These are phyloP conservation scores for Coregonus clupeaformis DNA, from an alignment of 2,113 vertebrate species.

Conservation along the genomic window DNA sequence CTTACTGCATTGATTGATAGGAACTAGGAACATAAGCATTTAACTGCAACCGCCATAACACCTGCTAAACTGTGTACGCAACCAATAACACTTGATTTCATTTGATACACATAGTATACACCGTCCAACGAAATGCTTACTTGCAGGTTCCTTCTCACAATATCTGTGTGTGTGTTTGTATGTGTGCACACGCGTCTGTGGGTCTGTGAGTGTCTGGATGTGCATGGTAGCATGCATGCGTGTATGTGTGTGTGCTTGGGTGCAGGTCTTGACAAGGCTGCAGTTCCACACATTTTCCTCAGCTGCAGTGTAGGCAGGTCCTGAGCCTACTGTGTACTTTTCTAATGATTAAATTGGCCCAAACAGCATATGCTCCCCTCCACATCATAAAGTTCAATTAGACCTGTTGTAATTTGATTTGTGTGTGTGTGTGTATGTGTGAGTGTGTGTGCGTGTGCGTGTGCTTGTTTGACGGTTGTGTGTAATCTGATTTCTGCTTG, in stretches of 20 bases:
- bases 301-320: constrained; percentile 67
- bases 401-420: constrained; percentile 71
- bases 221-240: constrained; percentile 32
- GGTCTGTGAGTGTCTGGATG: too few relatives aligned
- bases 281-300: constrained; percentile 39
- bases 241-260: constrained; percentile 26
- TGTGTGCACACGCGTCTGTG: too few relatives aligned
- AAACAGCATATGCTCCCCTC: constrained; percentile 77
- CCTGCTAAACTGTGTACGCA: too few relatives aligned
- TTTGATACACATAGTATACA: too few relatives aligned
- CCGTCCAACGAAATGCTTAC: too few relatives aligned
- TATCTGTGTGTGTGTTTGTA: too few relatives aligned
- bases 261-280: constrained; percentile 16
- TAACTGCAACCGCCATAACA: too few relatives aligned
- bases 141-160: too few relatives aligned
- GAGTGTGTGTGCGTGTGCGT: background rate
- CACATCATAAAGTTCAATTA: constrained; percentile 77
- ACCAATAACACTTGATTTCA: too few relatives aligned
- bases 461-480: constrained; percentile 33
- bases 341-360: constrained; percentile 74
- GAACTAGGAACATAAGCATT: too few relatives aligned
- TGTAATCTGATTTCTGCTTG: constrained; percentile 43
- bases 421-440: background rate
- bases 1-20: too few relatives aligned
- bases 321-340: constrained; percentile 68